phyloP scores from a whole-genome alignment of 2,888 invertebrate genomes.

The Tetramorium bicarinatum region DNA sequence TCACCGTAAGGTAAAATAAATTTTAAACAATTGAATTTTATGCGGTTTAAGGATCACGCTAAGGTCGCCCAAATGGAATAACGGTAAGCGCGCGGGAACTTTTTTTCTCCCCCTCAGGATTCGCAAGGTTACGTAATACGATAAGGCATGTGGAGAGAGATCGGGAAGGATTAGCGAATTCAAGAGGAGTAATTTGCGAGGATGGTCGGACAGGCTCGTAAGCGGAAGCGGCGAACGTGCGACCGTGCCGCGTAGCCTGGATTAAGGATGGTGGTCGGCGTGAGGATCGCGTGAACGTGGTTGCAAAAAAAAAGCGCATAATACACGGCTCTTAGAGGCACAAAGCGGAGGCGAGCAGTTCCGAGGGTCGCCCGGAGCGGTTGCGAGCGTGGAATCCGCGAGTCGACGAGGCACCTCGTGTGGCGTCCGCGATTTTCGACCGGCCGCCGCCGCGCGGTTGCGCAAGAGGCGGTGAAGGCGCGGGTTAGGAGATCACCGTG shows the following conservation, averaged over 20 bases:
- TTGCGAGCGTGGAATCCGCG: conserved; percentile 72
- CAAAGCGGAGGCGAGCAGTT: conserved; percentile 64
- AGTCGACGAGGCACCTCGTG: no score
- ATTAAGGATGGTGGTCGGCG: conserved; percentile 62
- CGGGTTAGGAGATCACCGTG: conserved; percentile 67
- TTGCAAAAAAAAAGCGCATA: conserved; percentile 67
- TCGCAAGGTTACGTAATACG: conserved; percentile 11
- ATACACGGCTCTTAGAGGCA: conserved; percentile 71
- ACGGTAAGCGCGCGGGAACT: background rate
- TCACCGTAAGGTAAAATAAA: background rate
- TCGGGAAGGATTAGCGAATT: conserved; percentile 36
- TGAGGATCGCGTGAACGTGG: conserved; percentile 70
- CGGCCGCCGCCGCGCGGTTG: conserved; percentile 68
- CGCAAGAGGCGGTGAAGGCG: conserved; percentile 71
- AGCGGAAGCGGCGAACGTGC: conserved; percentile 41
- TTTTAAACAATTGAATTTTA: background rate
- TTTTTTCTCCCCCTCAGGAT: background rate
- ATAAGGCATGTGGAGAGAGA: conserved; percentile 12
- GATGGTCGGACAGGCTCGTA: conserved; percentile 26
- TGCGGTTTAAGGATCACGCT: background rate
- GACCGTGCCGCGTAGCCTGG: conserved; percentile 42
- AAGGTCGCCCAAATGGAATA: background rate
- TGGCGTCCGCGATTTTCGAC: conserved; percentile 67
- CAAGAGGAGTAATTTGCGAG: conserved; percentile 38
- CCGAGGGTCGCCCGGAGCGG: conserved; percentile 57